phyloP scores from a whole-genome alignment of 2,797 vertebrate genomes.

The Tiaroga cobitis region DNA sequence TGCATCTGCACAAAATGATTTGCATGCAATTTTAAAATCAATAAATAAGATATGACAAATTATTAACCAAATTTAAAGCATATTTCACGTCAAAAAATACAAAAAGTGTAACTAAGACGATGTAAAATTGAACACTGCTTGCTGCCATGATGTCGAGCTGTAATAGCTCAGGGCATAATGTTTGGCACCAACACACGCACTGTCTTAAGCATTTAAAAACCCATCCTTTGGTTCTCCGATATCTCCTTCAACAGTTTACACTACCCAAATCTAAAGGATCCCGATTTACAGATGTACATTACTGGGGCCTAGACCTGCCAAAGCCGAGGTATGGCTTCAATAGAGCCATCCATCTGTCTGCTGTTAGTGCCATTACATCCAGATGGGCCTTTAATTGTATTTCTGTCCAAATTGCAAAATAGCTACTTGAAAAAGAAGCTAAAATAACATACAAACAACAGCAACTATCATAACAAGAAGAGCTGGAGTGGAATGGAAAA shows the following conservation, averaged over 20 bases:
- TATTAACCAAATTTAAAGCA: too few species aligned
- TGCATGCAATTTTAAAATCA: not conserved
- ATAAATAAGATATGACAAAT: not conserved
- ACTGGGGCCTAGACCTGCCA: constrained; percentile 82
- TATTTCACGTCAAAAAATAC: not conserved
- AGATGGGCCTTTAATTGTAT: constrained; percentile 98
- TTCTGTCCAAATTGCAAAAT: constrained; percentile 99
- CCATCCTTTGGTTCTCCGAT: constrained; percentile 58
- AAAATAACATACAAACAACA: constrained; percentile 99
- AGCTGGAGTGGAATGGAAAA: constrained; percentile 90
- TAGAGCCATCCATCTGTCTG: constrained; percentile 90
- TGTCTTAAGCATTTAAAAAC: constrained; percentile 71
- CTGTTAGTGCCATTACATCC: constrained; percentile 94
- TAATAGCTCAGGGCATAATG: constrained; percentile 28
- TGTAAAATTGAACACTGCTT: not conserved
- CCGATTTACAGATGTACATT: constrained; percentile 77
- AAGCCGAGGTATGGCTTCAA: constrained; percentile 90
- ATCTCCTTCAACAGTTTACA: constrained; percentile 61
- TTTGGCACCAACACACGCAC: constrained; percentile 58
- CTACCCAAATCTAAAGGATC: constrained; percentile 68
- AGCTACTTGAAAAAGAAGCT: constrained; percentile 98
- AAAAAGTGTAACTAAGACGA: not conserved
- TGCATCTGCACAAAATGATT: not conserved
- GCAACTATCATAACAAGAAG: constrained; percentile 97
- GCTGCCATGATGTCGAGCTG: constrained; percentile 49